These are phyloP conservation scores for Uloborus diversus DNA, from an alignment of 1,140 invertebrate genomes.

Conservation along the genomic window DNA sequence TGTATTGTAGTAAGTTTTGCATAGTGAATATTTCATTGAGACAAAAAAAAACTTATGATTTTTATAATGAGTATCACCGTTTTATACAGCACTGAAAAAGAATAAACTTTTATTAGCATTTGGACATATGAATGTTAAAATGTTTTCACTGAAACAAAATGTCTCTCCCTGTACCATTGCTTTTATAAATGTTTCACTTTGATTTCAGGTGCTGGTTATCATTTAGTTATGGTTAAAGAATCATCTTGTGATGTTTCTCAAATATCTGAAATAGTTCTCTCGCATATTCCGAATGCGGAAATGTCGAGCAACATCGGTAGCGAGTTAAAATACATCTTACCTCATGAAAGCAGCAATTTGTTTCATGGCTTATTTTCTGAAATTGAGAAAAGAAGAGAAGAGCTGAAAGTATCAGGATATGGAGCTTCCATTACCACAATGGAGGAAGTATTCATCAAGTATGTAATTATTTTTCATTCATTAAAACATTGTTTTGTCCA, in stretches of 20 bases:
- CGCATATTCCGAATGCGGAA: constrained; percentile 70
- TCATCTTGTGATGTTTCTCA: constrained; percentile 68
- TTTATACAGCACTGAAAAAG: too few relatives aligned
- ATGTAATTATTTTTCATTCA: background rate
- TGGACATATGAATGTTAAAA: too few relatives aligned
- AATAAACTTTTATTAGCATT: too few relatives aligned
- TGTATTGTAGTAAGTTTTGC: too few relatives aligned
- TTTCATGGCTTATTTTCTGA: constrained; percentile 63
- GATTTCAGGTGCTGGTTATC: constrained; percentile 71
- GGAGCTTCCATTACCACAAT: constrained; percentile 66
- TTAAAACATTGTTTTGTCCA: too few relatives aligned
- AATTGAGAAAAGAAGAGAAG: constrained; percentile 63
- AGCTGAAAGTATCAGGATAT: constrained; percentile 66
- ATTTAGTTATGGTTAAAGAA: constrained; percentile 69
- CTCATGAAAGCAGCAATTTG: constrained; percentile 60
- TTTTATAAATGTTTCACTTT: too few relatives aligned
- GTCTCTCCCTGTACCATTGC: too few relatives aligned
- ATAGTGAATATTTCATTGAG: too few relatives aligned
- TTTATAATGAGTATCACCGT: too few relatives aligned
- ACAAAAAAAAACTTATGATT: too few relatives aligned
- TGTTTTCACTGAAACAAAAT: too few relatives aligned
- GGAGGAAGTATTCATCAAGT: constrained; percentile 63
- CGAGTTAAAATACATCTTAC: constrained; percentile 67
- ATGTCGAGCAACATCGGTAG: constrained; percentile 68
- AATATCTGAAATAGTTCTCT: constrained; percentile 70